A percentile compares a stretch with the other conserved stretches of the same genome.
These are phyloP conservation scores for Ephialtes manifestator DNA, from an alignment of 2,888 invertebrate species.

Conservation along the genomic window DNA sequence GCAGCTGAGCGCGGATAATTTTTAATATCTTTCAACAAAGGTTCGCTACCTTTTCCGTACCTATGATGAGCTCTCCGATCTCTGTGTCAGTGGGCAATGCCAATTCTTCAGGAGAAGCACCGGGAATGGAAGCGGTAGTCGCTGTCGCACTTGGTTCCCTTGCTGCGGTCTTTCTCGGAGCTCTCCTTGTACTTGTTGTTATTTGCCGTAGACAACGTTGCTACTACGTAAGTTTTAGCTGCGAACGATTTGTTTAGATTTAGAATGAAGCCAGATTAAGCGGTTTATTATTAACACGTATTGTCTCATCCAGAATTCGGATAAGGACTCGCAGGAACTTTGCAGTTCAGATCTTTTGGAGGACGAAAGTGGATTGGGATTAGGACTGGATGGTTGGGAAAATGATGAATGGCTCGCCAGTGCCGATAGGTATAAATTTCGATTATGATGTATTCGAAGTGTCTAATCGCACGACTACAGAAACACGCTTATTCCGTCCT, in stretches of 20 bases:
- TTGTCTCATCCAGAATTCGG: slow-evolving; percentile 73
- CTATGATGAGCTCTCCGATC: slow-evolving; percentile 81
- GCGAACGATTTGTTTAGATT: neutral
- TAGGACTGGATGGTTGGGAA: slow-evolving; percentile 83
- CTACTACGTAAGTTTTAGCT: slow-evolving; percentile 80
- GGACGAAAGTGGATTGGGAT: slow-evolving; percentile 79
- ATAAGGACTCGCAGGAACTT: slow-evolving; percentile 82
- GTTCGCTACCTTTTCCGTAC: neutral
- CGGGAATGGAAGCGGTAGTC: slow-evolving; percentile 90
- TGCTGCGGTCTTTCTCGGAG: slow-evolving; percentile 90
- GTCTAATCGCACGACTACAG: too few species aligned
- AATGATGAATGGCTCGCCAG: slow-evolving; percentile 83
- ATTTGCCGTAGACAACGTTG: slow-evolving; percentile 88
- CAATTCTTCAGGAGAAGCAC: slow-evolving; percentile 75
- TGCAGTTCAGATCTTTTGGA: slow-evolving; percentile 81
- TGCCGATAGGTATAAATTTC: slow-evolving; percentile 79
- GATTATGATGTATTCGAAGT: too few species aligned
- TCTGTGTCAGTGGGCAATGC: slow-evolving; percentile 81
- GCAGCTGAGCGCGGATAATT: neutral
- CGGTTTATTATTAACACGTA: neutral
- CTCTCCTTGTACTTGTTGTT: slow-evolving; percentile 89
- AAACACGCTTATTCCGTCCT: too few species aligned
- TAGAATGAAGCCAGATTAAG: neutral
- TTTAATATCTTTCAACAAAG: slow-evolving; percentile 15
- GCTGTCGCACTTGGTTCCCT: slow-evolving; percentile 90